A percentile compares a stretch with the other conserved stretches of the same genome.
Conservation (phyloP, 2,888 invertebrate species). For the Pseudococcus jackbeardsleyi region DNA sequence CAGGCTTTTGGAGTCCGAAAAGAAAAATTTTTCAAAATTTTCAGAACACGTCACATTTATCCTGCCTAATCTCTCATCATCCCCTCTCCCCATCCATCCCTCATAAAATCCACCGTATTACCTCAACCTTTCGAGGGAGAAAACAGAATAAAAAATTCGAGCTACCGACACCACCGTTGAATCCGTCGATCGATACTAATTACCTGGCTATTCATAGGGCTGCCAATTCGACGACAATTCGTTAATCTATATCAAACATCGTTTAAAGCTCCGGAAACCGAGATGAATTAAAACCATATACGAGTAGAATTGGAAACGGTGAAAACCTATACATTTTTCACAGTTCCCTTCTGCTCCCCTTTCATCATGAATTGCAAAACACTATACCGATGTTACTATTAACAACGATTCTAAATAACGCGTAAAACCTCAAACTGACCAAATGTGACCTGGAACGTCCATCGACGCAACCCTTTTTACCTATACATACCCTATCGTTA, state of each 20-base stretch:
- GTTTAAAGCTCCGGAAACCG: constrained; percentile 19
- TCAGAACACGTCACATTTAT: too few species aligned
- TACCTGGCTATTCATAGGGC: background rate
- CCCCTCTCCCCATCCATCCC: too few species aligned
- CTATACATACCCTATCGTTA: background rate
- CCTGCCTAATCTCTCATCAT: too few species aligned
- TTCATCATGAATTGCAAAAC: background rate
- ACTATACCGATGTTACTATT: background rate
- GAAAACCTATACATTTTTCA: background rate
- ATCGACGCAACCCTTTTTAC: constrained; percentile 38
- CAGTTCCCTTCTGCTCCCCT: background rate
- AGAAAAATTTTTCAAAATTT: too few species aligned
- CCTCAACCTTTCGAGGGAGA: background rate
- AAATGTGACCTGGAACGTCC: constrained; percentile 24
- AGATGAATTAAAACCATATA: constrained; percentile 10
- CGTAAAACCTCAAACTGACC: constrained; percentile 48
- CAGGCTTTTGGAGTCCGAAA: too few species aligned
- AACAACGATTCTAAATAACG: background rate
- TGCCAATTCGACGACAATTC: constrained; percentile 20
- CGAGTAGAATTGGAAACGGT: background rate
- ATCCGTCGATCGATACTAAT: background rate
- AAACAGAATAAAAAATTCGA: background rate
- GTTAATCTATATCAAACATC: constrained; percentile 53
- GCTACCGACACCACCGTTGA: background rate
- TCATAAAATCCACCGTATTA: too few species aligned